These are phyloP conservation scores for Epinephelus coioides DNA, from an alignment of 2,797 vertebrate species.

Conservation along the genomic window DNA sequence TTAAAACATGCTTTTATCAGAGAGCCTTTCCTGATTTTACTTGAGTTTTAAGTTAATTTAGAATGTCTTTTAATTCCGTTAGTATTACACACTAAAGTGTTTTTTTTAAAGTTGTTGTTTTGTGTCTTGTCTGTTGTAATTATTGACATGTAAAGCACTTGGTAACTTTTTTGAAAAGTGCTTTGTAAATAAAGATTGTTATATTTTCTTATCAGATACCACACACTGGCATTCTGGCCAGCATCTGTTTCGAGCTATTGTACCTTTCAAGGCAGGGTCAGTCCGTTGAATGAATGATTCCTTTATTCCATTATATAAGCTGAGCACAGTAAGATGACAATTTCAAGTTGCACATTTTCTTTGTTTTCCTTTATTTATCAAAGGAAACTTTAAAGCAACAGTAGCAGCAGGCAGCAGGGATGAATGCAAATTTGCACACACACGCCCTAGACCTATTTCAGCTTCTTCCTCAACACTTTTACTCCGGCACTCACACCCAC, in stretches of 20 bases:
- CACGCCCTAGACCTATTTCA: neutral
- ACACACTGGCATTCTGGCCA: neutral
- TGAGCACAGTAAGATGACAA: neutral
- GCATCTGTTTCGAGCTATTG: neutral
- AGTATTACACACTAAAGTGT: too few species aligned
- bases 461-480: neutral
- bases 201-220: too few species aligned
- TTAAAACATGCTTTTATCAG: too few species aligned
- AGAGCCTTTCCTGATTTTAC: too few species aligned
- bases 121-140: too few species aligned
- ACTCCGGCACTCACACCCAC: neutral
- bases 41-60: too few species aligned
- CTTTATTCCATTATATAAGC: neutral
- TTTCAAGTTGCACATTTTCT: neutral
- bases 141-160: too few species aligned
- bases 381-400: neutral
- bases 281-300: neutral
- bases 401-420: neutral
- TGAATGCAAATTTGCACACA: slow-evolving; percentile 1
- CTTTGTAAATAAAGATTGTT: too few species aligned
- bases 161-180: too few species aligned
- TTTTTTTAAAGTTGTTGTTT: too few species aligned
- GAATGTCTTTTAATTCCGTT: too few species aligned
- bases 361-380: neutral
- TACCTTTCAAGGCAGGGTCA: neutral